Base-by-base conservation (phyloP, 2,888 invertebrate genomes). In the Coecobrya sp. region DNA sequence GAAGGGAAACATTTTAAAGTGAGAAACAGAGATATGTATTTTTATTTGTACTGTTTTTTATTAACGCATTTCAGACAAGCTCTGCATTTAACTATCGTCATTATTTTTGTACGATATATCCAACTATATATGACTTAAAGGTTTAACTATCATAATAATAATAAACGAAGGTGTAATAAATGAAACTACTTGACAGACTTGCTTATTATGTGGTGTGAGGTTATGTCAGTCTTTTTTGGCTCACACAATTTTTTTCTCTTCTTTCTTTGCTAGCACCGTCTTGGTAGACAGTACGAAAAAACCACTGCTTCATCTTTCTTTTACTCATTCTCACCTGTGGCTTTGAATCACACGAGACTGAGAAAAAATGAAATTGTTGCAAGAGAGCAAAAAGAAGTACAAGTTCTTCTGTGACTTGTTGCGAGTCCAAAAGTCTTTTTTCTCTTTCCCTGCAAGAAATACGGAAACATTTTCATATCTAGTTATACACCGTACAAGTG, bases 171-270 rank as follows among this genome's bases (percentile, higher is more conserved):
- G 92, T 89, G 89, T 92, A 92, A 92, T 92, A 92, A 92, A 92
- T 92, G 92, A 92, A 92, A 92, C 89, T 92, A 92, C 92, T 92
- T 92, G 88, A 92, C 92, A 89, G 92, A 79, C 89, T 92, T 30
- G 85, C 79, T 87, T 93, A 88, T 93, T 93, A 93, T 93, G 90
- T 93, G 93, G 93, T 93, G 93, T 93, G 93, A 93, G 93, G 93
- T 93, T 93, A 93, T 90, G 93, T 93, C 87, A 93, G 93, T 89
- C 86, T 86, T 59, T 91, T 82, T 88, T 65, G 84, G 84, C 84
- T 90, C 86, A 42, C 76, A 76, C 30, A 86, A 36, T 22, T 16
- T 81, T 59, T 87, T 25, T 27, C 70, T 73, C 86, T 87, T 36
- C 52, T 45, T 16, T 59, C 49, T 59, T 49, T 16, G 30, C 52